Evolutionary conservation across 2,797 vertebrate species (phyloP).

Genomic region (Sylvilagus floridanus): DNA sequence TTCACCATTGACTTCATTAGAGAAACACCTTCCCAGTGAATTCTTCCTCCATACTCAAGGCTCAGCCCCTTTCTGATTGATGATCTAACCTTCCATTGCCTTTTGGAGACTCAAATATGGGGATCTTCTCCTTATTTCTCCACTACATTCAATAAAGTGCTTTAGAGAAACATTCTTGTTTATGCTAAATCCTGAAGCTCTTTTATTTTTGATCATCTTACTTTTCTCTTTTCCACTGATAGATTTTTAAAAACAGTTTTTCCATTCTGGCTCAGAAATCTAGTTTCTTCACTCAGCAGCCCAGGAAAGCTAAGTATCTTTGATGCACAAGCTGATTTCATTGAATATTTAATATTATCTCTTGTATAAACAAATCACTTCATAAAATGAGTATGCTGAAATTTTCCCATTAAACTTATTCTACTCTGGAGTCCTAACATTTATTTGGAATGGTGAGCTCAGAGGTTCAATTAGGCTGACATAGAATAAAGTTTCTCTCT

Average conservation of each 20-base stretch:
- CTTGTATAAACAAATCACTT: neutral
- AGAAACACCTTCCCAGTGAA: neutral
- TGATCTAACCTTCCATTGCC: too few species aligned
- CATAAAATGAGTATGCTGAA: neutral
- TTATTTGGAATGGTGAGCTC: neutral
- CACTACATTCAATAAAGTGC: neutral
- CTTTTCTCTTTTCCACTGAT: neutral
- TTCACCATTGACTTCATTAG: neutral
- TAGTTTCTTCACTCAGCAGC: neutral
- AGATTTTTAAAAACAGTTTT: neutral
- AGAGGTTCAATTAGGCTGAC: neutral
- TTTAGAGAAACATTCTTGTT: neutral
- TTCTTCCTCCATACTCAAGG: neutral
- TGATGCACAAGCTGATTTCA: neutral
- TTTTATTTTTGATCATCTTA: neutral
- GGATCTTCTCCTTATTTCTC: neutral
- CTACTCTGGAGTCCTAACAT: neutral
- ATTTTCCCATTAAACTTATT: neutral
- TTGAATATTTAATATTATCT: slow-evolving; percentile 2
- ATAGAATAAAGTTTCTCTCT: slow-evolving; percentile 13
- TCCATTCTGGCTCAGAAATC: neutral
- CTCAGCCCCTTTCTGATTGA: accelerated
- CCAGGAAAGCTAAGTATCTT: slow-evolving; percentile 23
- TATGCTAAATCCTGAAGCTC: neutral
- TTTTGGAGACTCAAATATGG: accelerated